These are phyloP conservation scores for Scrobipalpa costella DNA, from an alignment of 2,888 invertebrate species.

Conservation along the genomic window DNA sequence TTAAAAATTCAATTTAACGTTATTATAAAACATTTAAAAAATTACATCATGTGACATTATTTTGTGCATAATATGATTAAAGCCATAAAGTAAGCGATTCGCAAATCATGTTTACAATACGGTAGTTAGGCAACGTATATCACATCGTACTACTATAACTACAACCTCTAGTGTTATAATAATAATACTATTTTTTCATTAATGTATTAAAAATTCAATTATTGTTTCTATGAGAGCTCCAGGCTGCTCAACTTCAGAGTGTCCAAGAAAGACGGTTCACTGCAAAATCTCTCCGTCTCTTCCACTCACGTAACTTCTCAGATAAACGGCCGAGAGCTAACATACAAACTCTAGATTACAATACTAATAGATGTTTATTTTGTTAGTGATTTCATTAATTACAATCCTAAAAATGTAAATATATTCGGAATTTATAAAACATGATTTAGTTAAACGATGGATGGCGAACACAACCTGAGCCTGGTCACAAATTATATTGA, in stretches of 20 bases:
- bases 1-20: slow-evolving; percentile 15
- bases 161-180: slow-evolving; percentile 47
- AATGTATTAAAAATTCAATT: slow-evolving; percentile 17
- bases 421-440: slow-evolving; percentile 7
- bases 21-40: slow-evolving; percentile 37
- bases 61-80: slow-evolving; percentile 69
- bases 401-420: slow-evolving; percentile 20
- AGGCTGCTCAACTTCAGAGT: background rate
- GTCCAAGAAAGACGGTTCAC: background rate
- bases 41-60: slow-evolving; percentile 48
- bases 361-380: slow-evolving; percentile 28
- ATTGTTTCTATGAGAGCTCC: background rate
- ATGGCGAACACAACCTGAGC: slow-evolving; percentile 58
- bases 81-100: slow-evolving; percentile 56
- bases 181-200: slow-evolving; percentile 39
- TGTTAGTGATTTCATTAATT: slow-evolving; percentile 34
- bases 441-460: slow-evolving; percentile 38
- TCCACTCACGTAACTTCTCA: background rate
- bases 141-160: slow-evolving; percentile 64
- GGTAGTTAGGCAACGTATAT: slow-evolving; percentile 68
- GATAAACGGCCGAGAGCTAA: background rate
- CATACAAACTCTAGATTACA: background rate
- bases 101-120: slow-evolving; percentile 54
- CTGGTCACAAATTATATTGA: slow-evolving; percentile 40
- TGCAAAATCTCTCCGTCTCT: too few relatives aligned